Evolutionary conservation across 2,888 invertebrate genomes (phyloP).

Genomic region (Meloe dianella): DNA sequence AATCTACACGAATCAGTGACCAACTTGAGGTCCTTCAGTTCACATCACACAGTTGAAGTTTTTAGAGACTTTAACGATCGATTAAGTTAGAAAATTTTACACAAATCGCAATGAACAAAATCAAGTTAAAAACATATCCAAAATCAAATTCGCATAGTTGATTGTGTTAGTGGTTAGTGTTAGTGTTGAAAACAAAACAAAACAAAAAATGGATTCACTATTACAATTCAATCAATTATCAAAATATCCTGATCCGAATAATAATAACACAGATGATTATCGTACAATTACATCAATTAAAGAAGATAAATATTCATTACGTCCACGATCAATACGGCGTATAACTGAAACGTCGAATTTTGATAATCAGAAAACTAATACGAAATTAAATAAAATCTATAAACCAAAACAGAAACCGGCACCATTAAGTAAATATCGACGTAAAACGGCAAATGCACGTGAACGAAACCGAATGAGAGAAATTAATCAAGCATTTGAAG

Average conservation of each 20-base stretch:
- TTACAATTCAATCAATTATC: constrained; percentile 42
- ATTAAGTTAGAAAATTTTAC: constrained; percentile 34
- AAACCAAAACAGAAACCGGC: constrained; percentile 58
- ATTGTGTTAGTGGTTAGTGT: constrained; percentile 32
- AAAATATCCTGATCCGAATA: constrained; percentile 54
- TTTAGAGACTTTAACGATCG: constrained; percentile 34
- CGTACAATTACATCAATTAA: constrained; percentile 37
- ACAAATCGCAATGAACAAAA: constrained; percentile 14
- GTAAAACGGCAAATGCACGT: constrained; percentile 72
- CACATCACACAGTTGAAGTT: constrained; percentile 35
- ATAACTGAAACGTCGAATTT: constrained; percentile 58
- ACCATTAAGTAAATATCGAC: constrained; percentile 71
- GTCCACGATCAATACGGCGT: constrained; percentile 69
- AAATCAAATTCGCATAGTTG: constrained; percentile 22
- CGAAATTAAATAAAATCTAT: constrained; percentile 40
- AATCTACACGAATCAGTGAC: constrained; percentile 48
- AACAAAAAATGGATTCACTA: constrained; percentile 46
- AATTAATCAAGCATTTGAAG: constrained; percentile 88
- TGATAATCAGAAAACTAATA: constrained; percentile 42
- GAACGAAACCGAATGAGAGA: constrained; percentile 86
- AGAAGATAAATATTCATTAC: constrained; percentile 71
- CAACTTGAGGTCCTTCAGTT: constrained; percentile 50
- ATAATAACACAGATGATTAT: constrained; percentile 51
- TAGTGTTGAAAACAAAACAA: constrained; percentile 13
- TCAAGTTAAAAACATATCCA: constrained; percentile 9